These are phyloP conservation scores for Omphaloscelis lunosa DNA, from an alignment of 2,888 invertebrate genomes.

Conservation along the genomic window DNA sequence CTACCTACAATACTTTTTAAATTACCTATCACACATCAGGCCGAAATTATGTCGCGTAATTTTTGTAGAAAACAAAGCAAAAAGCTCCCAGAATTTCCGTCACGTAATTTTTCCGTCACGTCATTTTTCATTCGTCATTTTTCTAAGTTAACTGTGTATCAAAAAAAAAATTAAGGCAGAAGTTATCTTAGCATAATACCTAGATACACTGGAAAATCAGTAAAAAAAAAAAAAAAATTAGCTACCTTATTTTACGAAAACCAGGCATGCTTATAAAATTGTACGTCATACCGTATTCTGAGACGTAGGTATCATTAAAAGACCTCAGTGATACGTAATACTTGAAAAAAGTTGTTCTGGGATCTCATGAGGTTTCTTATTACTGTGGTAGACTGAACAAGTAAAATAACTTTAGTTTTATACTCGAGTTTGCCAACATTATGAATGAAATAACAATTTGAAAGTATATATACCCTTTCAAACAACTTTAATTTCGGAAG, in stretches of 20 bases:
- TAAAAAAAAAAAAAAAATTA: too few species aligned
- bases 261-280: constrained; percentile 9
- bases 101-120: not conserved
- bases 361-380: constrained; percentile 5
- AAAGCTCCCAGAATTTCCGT: not conserved
- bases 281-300: constrained; percentile 7
- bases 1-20: not conserved
- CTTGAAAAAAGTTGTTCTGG: not conserved
- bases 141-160: not conserved
- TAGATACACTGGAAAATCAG: not conserved
- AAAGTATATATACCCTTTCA: too few species aligned
- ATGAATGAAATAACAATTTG: too few species aligned
- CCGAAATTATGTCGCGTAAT: not conserved
- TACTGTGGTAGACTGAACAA: not conserved
- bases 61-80: not conserved
- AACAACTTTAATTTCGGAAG: too few species aligned
- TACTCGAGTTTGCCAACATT: not conserved
- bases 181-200: not conserved
- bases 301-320: constrained; percentile 24
- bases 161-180: not conserved
- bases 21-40: not conserved
- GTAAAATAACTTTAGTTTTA: not conserved
- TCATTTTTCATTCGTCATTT: too few species aligned
- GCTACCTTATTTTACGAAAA: constrained; percentile 12
- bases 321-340: not conserved